Base-by-base conservation (phyloP, 2,797 vertebrate species). In the Vireo griseus region DNA sequence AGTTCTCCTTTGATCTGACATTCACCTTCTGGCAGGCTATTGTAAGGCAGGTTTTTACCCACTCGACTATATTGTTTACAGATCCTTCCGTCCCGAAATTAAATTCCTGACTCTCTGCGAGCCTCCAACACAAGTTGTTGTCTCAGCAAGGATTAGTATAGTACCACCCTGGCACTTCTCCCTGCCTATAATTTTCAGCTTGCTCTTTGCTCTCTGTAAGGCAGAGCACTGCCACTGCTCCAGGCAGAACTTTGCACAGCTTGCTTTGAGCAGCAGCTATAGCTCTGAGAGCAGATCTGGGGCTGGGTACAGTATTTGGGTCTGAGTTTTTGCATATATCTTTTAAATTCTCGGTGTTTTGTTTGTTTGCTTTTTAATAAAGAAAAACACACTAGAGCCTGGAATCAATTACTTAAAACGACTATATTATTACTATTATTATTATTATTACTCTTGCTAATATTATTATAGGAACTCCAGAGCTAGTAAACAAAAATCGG, bases 1-100 rank as follows among this genome's bases (percentile, higher is more conserved):
- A 94, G 28, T 71, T 93, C 91, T 77, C 88, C 78, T 97, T 96
- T 96, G 94, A 96, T 96, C 87, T 95, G 92, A 96, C 97, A 96
- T 88, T 93, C 83, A 92, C 91, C 96, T 87, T 92, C 81, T 94
- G 93, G 51, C 66, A 96, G 76, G 93, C 77, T 88, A 92, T 83
- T 92, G 90, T 95, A 71, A 95, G 72, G 90, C 88, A 92, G 77
- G 84, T 93, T 97, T 95, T 91, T 87, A 95, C 76, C 71, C 86
- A 86, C 81, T 88, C 78, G 33, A 50, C 81, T 92, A 54, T 94
- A 95, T 95, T 95, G 95, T 97, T 93, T 94, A 94, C 94, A 92
- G 95, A 95, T 82, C 91, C 86, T 93, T 95, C 88, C 76, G 42
- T 78, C 88, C 62, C 26, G 62, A 97, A 96, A 94, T 95, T 94